Evolutionary conservation across 2,797 vertebrate genomes (phyloP).

Genomic region (Diplodus puntazzo): DNA sequence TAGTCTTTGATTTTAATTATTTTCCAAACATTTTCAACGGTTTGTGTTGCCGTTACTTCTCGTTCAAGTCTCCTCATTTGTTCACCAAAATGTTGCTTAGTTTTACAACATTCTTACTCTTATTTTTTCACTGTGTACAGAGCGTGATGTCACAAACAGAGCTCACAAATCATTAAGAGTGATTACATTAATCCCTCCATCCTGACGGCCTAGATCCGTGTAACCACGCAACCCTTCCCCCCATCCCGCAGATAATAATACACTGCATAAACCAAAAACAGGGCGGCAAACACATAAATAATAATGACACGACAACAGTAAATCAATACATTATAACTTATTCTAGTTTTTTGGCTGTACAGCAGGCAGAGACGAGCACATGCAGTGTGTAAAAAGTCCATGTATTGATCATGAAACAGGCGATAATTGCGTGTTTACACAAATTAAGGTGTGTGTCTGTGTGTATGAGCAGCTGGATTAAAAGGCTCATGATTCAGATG

Average conservation of each 20-base stretch:
- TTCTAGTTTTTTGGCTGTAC: not conserved
- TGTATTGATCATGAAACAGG: slow-evolving; percentile 40
- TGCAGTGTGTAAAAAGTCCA: slow-evolving; percentile 1
- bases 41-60: too few relatives aligned
- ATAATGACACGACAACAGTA: not conserved
- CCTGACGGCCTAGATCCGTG: not conserved
- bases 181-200: not conserved
- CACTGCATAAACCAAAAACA: too few relatives aligned
- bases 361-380: not conserved
- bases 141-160: not conserved
- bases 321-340: not conserved
- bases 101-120: not conserved
- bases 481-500: slow-evolving; percentile 61
- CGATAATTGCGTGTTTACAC: slow-evolving; percentile 38
- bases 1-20: too few relatives aligned
- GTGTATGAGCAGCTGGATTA: slow-evolving; percentile 50
- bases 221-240: not conserved
- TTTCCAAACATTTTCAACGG: too few relatives aligned
- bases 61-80: too few relatives aligned
- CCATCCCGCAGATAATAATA: not conserved
- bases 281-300: not conserved
- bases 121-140: too few relatives aligned
- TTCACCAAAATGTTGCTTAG: too few relatives aligned
- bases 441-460: slow-evolving; percentile 33
- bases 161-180: not conserved